phyloP scores from a whole-genome alignment of 2,797 vertebrate species.

The Argyrosomus regius region DNA sequence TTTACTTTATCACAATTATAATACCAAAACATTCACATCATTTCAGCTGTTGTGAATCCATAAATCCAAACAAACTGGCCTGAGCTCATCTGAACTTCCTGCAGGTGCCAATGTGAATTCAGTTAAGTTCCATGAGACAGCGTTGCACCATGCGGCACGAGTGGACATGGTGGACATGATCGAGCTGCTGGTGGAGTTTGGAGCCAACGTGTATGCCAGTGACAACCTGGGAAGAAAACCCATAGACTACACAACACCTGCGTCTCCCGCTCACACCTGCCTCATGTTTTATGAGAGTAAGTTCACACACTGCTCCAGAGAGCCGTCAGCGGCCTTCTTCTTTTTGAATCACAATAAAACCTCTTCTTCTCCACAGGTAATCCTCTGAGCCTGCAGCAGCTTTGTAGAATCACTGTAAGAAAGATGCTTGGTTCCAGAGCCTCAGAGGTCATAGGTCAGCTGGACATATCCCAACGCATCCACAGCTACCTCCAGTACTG shows the following conservation, averaged over 20 bases:
- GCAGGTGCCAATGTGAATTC: conserved; percentile 93
- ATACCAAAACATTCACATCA: background rate
- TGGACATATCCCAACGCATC: conserved; percentile 85
- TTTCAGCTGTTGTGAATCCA: background rate
- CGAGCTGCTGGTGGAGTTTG: conserved; percentile 91
- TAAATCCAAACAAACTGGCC: background rate
- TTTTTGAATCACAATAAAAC: background rate
- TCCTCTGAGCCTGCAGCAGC: conserved; percentile 89
- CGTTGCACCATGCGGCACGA: conserved; percentile 92
- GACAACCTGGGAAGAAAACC: conserved; percentile 90
- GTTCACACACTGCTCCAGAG: background rate
- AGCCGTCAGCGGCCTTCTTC: too few species aligned
- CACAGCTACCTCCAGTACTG: conserved; percentile 83
- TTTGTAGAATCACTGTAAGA: conserved; percentile 88
- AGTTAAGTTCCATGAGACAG: conserved; percentile 91
- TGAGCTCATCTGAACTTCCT: background rate
- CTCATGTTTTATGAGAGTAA: conserved; percentile 89
- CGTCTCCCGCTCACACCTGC: conserved; percentile 82
- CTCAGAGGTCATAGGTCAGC: conserved; percentile 83
- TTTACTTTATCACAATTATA: background rate
- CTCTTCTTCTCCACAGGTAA: conserved; percentile 73
- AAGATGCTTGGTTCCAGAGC: conserved; percentile 83
- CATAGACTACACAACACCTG: conserved; percentile 85
- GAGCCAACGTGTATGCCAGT: conserved; percentile 86
- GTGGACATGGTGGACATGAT: conserved; percentile 85